Conservation (phyloP, 2,797 vertebrate species). For the Scleropages formosus region DNA sequence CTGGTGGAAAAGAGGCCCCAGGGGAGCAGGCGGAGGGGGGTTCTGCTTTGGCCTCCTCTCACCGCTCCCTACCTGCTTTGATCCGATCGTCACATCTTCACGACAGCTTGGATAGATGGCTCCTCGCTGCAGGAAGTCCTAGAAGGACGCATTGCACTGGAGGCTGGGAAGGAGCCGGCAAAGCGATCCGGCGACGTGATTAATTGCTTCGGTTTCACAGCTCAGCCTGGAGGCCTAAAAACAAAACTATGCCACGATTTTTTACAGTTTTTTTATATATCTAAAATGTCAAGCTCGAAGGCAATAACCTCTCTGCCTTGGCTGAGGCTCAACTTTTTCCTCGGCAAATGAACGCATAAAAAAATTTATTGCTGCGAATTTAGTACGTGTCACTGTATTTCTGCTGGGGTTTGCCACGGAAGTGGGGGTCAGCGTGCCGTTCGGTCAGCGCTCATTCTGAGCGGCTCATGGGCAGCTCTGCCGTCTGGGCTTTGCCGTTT, state of each 20-base stretch:
- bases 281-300: constrained; percentile 23
- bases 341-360: constrained; percentile 5
- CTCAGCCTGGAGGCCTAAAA: constrained; percentile 36
- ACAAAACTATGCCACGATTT: constrained; percentile 34
- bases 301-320: constrained; percentile 32
- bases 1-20: no score
- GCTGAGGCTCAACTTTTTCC: constrained; percentile 30
- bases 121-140: constrained; percentile 16
- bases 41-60: not conserved
- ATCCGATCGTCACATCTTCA: constrained; percentile 38
- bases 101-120: constrained; percentile 15
- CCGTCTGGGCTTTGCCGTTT: constrained; percentile 17
- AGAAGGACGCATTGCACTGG: constrained; percentile 27
- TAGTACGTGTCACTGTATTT: not conserved
- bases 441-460: not conserved
- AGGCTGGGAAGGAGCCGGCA: constrained; percentile 17
- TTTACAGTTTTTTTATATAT: not conserved
- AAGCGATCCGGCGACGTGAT: constrained; percentile 1
- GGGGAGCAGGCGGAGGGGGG: no score
- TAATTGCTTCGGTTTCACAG: constrained; percentile 32
- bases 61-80: constrained; percentile 21
- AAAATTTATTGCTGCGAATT: not conserved
- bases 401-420: not conserved
- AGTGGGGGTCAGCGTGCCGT: constrained; percentile 14
- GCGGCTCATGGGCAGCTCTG: not conserved